Evolutionary conservation across 2,113 vertebrate genomes (phyloP).

Genomic region (Tricholaema leucomelas): DNA sequence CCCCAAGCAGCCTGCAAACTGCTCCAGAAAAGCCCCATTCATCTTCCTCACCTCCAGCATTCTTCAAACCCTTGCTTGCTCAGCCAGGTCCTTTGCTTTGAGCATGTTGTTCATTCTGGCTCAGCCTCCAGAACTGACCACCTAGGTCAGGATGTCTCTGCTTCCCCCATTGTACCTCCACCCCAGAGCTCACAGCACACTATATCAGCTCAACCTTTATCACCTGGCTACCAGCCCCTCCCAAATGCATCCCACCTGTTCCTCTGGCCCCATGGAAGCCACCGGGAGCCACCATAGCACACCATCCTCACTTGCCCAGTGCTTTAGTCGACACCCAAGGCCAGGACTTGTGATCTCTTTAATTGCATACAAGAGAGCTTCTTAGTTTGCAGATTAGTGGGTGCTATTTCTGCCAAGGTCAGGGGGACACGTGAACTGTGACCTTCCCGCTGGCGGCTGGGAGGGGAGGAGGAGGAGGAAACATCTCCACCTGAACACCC

Average conservation of each 20-base stretch:
- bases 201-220: neutral
- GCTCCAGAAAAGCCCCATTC: neutral
- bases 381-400: slow-evolving; percentile 44
- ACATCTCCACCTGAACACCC: neutral
- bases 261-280: neutral
- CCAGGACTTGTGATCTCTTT: neutral
- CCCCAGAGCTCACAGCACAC: neutral
- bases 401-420: slow-evolving; percentile 46
- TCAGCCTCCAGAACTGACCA: neutral
- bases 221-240: neutral
- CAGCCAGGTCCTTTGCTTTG: neutral
- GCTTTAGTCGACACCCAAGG: neutral
- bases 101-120: accelerated
- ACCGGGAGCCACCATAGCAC: neutral
- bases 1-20: neutral
- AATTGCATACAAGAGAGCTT: slow-evolving; percentile 50
- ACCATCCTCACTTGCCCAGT: neutral
- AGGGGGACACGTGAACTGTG: slow-evolving; percentile 40
- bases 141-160: neutral
- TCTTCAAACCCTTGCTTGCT: neutral
- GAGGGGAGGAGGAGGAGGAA: neutral
- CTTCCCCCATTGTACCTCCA: neutral
- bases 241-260: neutral
- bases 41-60: neutral
- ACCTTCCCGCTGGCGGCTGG: neutral